Conservation (phyloP, 2,888 invertebrate genomes). For the Archips crataeganus region DNA sequence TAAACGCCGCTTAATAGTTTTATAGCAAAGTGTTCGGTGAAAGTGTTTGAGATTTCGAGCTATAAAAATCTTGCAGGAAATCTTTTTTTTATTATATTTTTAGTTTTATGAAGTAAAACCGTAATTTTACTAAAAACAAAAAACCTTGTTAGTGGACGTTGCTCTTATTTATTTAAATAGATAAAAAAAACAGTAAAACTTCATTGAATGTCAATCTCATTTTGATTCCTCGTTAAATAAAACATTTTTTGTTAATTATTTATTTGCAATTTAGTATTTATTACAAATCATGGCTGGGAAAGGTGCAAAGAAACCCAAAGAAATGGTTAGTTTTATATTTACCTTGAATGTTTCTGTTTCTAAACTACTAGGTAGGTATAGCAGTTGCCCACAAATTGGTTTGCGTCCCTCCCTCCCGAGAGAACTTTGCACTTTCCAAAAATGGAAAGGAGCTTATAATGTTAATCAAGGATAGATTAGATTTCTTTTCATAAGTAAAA, state of each 20-base stretch:
- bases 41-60: background rate
- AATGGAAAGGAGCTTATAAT: too few species aligned
- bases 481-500: too few species aligned
- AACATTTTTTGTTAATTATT: background rate
- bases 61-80: background rate
- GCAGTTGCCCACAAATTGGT: too few species aligned
- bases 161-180: background rate
- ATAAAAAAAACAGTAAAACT: background rate
- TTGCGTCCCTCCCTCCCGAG: too few species aligned
- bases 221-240: background rate
- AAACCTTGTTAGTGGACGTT: background rate
- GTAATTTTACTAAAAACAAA: background rate
- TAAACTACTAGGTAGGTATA: too few species aligned
- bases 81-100: too few species aligned
- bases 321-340: conserved; percentile 46
- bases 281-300: conserved; percentile 5
- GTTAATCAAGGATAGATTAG: too few species aligned
- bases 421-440: too few species aligned
- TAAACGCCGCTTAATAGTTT: background rate
- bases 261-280: background rate
- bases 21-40: background rate
- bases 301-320: conserved; percentile 45
- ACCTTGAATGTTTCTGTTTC: background rate
- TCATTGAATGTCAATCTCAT: background rate
- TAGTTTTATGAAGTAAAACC: background rate